phyloP scores from a whole-genome alignment of 2,888 invertebrate genomes.

The Andricus curvator region DNA sequence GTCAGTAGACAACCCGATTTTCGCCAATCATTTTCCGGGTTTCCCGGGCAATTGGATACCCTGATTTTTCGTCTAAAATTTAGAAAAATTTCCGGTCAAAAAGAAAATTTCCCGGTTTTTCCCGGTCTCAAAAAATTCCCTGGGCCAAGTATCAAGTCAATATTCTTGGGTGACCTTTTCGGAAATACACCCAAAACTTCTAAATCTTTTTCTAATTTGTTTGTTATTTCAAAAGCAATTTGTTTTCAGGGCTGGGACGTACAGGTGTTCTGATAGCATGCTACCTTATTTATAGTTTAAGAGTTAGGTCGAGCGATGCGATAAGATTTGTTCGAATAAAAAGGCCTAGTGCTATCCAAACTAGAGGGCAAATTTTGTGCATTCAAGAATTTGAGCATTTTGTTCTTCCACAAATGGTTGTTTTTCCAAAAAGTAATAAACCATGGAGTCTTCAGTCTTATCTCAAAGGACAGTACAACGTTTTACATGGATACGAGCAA shows the following conservation, averaged over 20 bases:
- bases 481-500: constrained; percentile 89
- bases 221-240: neutral
- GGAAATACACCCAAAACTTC: neutral
- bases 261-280: constrained; percentile 94
- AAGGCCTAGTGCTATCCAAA: constrained; percentile 90
- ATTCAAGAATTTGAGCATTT: constrained; percentile 91
- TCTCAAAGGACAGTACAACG: constrained; percentile 85
- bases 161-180: no score
- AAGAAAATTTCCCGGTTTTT: no score
- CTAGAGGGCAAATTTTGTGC: constrained; percentile 88
- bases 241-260: constrained; percentile 84
- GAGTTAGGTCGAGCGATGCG: constrained; percentile 88
- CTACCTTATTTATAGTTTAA: constrained; percentile 89
- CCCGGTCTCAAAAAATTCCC: neutral
- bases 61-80: neutral
- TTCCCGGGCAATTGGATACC: neutral
- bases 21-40: no score
- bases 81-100: no score
- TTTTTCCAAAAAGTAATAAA: constrained; percentile 85
- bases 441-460: constrained; percentile 83
- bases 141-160: no score
- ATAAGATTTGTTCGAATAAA: constrained; percentile 88
- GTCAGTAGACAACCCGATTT: no score
- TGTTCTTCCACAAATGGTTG: constrained; percentile 86
- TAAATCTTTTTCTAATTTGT: neutral